phyloP scores from a whole-genome alignment of 2,113 vertebrate genomes.

The Sakesphorus luctuosus region DNA sequence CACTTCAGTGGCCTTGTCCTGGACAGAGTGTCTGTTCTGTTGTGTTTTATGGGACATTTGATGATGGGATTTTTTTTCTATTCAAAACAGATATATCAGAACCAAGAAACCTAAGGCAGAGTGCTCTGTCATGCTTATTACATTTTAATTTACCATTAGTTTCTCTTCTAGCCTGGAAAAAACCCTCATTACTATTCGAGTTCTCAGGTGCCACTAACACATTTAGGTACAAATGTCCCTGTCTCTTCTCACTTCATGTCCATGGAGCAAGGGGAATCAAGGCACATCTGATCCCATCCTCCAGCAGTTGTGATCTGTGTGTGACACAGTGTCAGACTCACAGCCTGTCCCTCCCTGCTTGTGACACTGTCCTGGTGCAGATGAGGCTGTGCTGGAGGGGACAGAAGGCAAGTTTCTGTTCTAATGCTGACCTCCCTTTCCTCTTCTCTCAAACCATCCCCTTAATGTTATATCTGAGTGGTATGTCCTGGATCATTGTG shows the following conservation, averaged over 20 bases:
- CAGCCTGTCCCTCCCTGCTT: not conserved
- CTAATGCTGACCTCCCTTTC: not conserved
- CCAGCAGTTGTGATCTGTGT: not conserved
- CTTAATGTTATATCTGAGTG: not conserved
- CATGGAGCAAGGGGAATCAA: not conserved
- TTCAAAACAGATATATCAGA: not conserved
- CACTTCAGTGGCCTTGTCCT: not conserved
- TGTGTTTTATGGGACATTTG: not conserved
- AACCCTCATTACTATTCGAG: not conserved
- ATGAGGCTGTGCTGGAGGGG: not conserved
- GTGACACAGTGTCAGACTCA: not conserved
- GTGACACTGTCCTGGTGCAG: rapidly evolving
- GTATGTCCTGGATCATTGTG: not conserved
- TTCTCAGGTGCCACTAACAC: not conserved
- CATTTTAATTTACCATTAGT: not conserved
- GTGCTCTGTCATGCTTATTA: not conserved
- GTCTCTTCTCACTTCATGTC: not conserved
- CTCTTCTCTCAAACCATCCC: not conserved
- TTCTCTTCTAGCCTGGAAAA: not conserved
- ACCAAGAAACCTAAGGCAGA: not conserved
- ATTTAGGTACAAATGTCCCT: not conserved
- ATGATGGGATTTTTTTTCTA: not conserved
- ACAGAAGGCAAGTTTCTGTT: not conserved
- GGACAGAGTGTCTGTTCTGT: not conserved
- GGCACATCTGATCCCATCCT: not conserved